Base-by-base conservation (phyloP, 2,113 vertebrate genomes). In the Varanus salvator region DNA sequence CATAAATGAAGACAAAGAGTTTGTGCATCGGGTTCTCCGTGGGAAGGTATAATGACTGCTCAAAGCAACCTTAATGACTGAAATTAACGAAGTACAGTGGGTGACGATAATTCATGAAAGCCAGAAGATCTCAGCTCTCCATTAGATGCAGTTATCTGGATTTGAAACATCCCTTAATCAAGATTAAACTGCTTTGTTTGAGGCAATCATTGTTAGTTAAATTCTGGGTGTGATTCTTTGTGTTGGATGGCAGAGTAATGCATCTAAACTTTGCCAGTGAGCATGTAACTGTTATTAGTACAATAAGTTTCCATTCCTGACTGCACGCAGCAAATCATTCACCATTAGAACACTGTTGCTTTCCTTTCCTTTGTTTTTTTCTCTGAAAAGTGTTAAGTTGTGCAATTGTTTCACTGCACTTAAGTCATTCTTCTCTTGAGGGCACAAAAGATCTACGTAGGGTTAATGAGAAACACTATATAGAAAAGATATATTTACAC, bases 401-500 rank as follows among this genome's bases (percentile, higher is more conserved):
- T 85, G 50, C 34, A 86, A 2, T 69, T 72, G 12, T 84, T 5
- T 29, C 90, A 91, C 78, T 19, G 34, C 90, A 52, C 14, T 88
- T 23, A 17, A 66, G 84, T 34, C 54, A 95, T 96, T 96, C 96
- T 94, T 94, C 86, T 76, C 66, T 34, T 54, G 54, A 92, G 94
- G 95, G 92, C 27, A 19, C 25, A 86, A 85, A 25, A 82, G 69
- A 1, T 81, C 80, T 88, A 96, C 93, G 89, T 48, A 87, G 9
- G 95, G 90, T 4, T 19, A 54, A 82, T 72, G 86, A 0, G 1
- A 96, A 93, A 96, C 75, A 94, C 89, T 94, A 96, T 93, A 89
- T 94, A 81, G 21, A 93, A 95, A 96, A 92, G 93, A 84, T 90
- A 52, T 86, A 95, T 87, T 97, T 96, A 34, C 11, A 89, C 97